Conservation (phyloP, 2,888 invertebrate genomes). For the Nymphalis c-album region DNA sequence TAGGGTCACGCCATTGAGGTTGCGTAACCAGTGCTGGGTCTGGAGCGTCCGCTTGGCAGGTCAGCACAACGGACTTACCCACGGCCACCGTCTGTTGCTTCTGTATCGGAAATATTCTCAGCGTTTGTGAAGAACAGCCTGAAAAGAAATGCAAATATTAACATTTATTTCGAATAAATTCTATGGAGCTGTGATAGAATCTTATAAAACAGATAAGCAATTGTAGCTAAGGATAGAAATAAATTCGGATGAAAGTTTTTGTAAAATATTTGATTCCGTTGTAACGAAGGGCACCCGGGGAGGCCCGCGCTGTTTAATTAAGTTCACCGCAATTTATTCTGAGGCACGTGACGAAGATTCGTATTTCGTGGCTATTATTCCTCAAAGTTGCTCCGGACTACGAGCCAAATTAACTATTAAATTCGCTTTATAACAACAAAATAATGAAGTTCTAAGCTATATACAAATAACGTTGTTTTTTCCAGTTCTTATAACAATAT, state of each 20-base stretch:
- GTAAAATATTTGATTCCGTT: constrained; percentile 39
- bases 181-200: no score
- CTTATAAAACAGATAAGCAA: not conserved
- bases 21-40: constrained; percentile 85
- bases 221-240: constrained; percentile 22
- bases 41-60: constrained; percentile 87
- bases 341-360: constrained; percentile 54
- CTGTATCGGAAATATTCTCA: constrained; percentile 87
- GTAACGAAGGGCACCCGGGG: constrained; percentile 34
- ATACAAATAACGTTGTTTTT: not conserved
- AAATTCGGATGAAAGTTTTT: constrained; percentile 22
- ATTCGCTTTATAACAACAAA: not conserved
- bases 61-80: constrained; percentile 88
- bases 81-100: constrained; percentile 87
- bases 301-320: constrained; percentile 60
- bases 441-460: not conserved
- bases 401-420: not conserved
- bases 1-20: constrained; percentile 90
- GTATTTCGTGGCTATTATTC: constrained; percentile 21
- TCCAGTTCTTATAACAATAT: not conserved
- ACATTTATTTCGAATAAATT: not conserved
- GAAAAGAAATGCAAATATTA: constrained; percentile 36
- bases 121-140: constrained; percentile 74
- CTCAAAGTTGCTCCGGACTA: constrained; percentile 1
- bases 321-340: constrained; percentile 65